Percentiles rank a stretch among this genome's conserved stretches.
phyloP scores from a whole-genome alignment of 2,113 vertebrate genomes.

The Oryzias celebensis region DNA sequence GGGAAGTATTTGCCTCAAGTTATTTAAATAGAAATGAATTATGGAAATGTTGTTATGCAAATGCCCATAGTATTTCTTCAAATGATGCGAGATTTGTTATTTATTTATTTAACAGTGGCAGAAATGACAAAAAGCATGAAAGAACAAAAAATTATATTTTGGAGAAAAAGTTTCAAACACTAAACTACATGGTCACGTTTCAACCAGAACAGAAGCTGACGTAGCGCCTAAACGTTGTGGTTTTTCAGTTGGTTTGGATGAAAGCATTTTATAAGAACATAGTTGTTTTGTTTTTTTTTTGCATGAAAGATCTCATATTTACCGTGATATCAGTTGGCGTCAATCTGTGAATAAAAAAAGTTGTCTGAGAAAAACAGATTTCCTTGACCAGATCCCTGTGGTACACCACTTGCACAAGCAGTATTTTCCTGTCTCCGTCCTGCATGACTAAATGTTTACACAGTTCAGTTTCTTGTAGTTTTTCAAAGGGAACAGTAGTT shows the following conservation, averaged over 20 bases:
- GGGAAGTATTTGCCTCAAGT: too few relatives aligned
- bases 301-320: slow-evolving; percentile 46
- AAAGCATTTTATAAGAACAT: slow-evolving; percentile 13
- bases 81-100: too few relatives aligned
- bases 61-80: too few relatives aligned
- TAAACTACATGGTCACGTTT: too few relatives aligned
- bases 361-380: slow-evolving; percentile 12
- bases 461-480: slow-evolving; percentile 17
- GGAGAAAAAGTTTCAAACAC: too few relatives aligned
- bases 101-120: too few relatives aligned
- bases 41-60: too few relatives aligned
- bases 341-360: slow-evolving; percentile 4
- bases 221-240: background rate
- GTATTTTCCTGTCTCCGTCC: slow-evolving; percentile 1
- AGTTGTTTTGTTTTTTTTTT: slow-evolving; percentile 35
- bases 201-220: too few relatives aligned
- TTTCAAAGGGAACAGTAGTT: slow-evolving; percentile 52
- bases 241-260: background rate
- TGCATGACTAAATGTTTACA: slow-evolving; percentile 3
- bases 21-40: too few relatives aligned
- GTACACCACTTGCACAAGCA: slow-evolving; percentile 13
- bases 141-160: too few relatives aligned
- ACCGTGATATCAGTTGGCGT: slow-evolving; percentile 14
- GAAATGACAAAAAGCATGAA: too few relatives aligned
- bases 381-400: slow-evolving; percentile 12